These are phyloP conservation scores for Scylla paramamosain DNA, from an alignment of 1,140 invertebrate species.

Conservation along the genomic window DNA sequence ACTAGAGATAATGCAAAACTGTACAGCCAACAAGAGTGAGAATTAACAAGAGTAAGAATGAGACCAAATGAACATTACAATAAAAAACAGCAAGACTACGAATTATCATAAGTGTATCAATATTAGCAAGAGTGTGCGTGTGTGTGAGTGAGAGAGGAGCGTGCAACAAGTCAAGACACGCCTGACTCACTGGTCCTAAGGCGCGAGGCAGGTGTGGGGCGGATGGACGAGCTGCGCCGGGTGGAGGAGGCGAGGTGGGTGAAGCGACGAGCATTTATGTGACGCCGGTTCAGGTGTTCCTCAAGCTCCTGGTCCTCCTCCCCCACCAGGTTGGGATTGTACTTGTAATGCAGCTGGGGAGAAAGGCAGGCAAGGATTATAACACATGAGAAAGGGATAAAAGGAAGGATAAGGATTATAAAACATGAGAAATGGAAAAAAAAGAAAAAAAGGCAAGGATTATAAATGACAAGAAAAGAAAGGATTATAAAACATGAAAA, in stretches of 20 bases:
- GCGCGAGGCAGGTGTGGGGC: no score
- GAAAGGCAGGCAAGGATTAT: background rate
- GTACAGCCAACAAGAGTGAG: no score
- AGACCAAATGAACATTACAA: background rate
- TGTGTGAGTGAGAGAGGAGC: background rate
- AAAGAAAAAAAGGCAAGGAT: no score
- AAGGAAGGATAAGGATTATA: background rate
- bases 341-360: constrained; percentile 79
- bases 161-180: background rate
- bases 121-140: background rate
- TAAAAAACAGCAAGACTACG: background rate
- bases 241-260: constrained; percentile 77
- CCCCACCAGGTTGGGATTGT: constrained; percentile 80
- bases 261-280: constrained; percentile 79
- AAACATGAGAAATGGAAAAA: no score
- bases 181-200: background rate
- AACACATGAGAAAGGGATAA: background rate
- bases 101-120: background rate
- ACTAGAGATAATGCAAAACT: background rate
- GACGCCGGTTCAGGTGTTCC: constrained; percentile 79
- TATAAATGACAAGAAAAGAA: no score
- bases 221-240: background rate
- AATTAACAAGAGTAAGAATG: no score
- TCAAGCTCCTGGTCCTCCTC: constrained; percentile 80
- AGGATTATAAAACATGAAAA: no score